Percentiles rank a stretch among this genome's conserved stretches.
Conservation (phyloP, 2,888 invertebrate genomes). For the Diloba caeruleocephala region DNA sequence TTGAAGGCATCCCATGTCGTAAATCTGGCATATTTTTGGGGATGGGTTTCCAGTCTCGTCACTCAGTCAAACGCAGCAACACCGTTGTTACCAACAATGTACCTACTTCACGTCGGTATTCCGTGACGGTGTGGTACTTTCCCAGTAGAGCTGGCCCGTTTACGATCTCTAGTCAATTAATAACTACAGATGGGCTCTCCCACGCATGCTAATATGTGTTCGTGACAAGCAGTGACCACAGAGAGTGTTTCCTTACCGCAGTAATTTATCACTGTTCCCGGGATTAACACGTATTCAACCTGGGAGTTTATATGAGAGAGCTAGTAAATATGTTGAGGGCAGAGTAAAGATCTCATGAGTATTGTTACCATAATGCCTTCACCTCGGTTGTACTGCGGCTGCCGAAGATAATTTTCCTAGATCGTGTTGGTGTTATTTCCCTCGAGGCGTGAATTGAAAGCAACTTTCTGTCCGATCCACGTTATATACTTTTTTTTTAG, state of each 20-base stretch:
- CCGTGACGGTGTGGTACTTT: no score
- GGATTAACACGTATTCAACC: neutral
- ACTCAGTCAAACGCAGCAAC: no score
- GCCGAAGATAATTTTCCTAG: slow-evolving; percentile 58
- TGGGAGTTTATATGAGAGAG: slow-evolving; percentile 2
- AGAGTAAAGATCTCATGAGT: slow-evolving; percentile 27
- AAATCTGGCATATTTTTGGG: no score
- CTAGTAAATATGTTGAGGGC: slow-evolving; percentile 20
- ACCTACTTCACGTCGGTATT: no score
- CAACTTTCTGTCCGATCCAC: slow-evolving; percentile 39
- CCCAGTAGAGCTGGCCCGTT: no score
- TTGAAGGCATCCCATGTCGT: no score
- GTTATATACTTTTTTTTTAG: slow-evolving; percentile 23
- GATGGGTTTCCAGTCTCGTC: no score
- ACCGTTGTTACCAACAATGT: no score
- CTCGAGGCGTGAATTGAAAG: slow-evolving; percentile 61
- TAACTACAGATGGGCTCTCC: neutral
- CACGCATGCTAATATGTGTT: slow-evolving; percentile 19
- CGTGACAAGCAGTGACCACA: slow-evolving; percentile 27
- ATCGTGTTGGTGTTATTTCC: slow-evolving; percentile 63
- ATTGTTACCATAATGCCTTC: slow-evolving; percentile 42
- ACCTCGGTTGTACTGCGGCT: slow-evolving; percentile 37
- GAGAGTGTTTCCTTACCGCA: slow-evolving; percentile 8
- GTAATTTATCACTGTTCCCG: slow-evolving; percentile 14
- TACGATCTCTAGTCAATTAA: no score